A percentile compares a stretch with the other conserved stretches of the same genome.
Conservation (phyloP, 1,140 invertebrate species). For the Colletes gigas region DNA sequence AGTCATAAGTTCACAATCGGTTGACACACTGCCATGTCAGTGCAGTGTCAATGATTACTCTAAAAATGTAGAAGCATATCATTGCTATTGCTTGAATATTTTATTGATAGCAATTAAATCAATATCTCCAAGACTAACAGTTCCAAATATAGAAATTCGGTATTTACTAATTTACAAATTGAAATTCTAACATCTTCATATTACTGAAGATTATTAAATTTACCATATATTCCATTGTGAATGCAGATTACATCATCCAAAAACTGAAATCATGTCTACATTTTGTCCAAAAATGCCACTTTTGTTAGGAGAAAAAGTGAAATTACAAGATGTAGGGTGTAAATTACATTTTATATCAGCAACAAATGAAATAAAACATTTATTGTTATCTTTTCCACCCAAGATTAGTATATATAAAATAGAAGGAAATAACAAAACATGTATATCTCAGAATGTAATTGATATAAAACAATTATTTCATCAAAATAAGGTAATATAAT, state of each 20-base stretch:
- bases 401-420: constrained; percentile 76
- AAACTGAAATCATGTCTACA: constrained; percentile 72
- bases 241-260: constrained; percentile 79
- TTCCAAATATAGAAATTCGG: constrained; percentile 74
- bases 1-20: constrained; percentile 29
- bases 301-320: constrained; percentile 67
- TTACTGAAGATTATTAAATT: not conserved
- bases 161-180: constrained; percentile 46
- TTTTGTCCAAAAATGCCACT: constrained; percentile 62
- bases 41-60: constrained; percentile 42
- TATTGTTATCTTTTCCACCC: constrained; percentile 75
- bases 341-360: constrained; percentile 80
- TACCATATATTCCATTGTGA: constrained; percentile 14
- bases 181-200: constrained; percentile 15
- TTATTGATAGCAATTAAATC: constrained; percentile 67
- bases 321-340: constrained; percentile 75
- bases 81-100: constrained; percentile 72
- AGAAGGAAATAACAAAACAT: constrained; percentile 61
- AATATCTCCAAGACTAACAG: constrained; percentile 51
- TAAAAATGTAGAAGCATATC: constrained; percentile 69
- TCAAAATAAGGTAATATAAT: constrained; percentile 67
- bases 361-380: constrained; percentile 72
- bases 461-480: constrained; percentile 70
- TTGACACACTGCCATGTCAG: constrained; percentile 36
- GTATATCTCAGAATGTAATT: constrained; percentile 66